A percentile compares a stretch with the other conserved stretches of the same genome.
Evolutionary conservation across 2,113 vertebrate genomes (phyloP).

Genomic region (Excalfactoria chinensis): DNA sequence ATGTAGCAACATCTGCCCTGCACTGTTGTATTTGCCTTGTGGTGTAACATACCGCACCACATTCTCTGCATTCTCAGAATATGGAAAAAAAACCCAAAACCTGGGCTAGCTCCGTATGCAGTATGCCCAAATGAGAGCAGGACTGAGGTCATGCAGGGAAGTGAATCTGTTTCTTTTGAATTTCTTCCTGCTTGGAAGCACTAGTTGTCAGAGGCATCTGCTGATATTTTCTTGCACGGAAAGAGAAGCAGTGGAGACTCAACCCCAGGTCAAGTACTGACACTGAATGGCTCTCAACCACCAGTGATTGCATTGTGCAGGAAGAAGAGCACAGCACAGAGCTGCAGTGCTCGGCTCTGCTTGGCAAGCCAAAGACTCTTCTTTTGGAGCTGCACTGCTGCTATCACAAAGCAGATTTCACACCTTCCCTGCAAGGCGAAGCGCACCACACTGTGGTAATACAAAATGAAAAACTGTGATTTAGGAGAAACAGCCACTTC

Average conservation of each 20-base stretch:
- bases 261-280: neutral
- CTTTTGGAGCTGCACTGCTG: neutral
- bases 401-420: neutral
- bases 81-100: neutral
- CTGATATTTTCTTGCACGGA: neutral
- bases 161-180: neutral
- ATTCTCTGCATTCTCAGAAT: neutral
- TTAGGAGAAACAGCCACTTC: slow-evolving; percentile 4
- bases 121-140: neutral
- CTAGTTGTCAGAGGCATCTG: neutral
- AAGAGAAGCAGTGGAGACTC: neutral
- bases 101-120: neutral
- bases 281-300: fast-evolving
- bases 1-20: neutral
- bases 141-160: neutral
- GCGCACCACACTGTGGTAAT: fast-evolving
- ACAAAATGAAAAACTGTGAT: neutral
- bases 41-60: fast-evolving
- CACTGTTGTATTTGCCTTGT: fast-evolving
- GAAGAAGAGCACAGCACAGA: neutral
- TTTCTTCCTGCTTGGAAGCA: neutral
- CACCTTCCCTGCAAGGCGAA: neutral
- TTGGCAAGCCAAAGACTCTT: neutral
- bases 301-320: fast-evolving
- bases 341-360: neutral